Evolutionary conservation across 37 sponge, comb jelly and placozoan species (phyloP), one percentile per base, ranked within the genome.

Genomic region (Halisarca cf. caerulea): DNA sequence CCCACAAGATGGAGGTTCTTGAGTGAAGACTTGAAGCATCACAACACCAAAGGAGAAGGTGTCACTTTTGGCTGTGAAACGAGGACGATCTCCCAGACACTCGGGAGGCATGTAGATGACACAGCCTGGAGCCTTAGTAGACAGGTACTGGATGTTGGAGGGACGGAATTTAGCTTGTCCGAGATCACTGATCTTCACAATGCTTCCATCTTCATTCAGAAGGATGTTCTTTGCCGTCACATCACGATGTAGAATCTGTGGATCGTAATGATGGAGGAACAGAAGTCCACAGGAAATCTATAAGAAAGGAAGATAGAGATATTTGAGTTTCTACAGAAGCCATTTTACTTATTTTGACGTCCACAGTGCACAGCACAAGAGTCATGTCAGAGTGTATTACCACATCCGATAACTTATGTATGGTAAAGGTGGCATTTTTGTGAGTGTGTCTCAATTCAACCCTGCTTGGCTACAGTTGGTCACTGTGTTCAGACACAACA

Each of bases 21-120:
- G 69, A 34, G 69, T 68, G 28, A 34, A 28, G 33, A 68, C 69
- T 30, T 68, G 33, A 2, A 68, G 35, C 35, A 68, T 30, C 14
- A 68, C 69, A 27, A 68, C 34, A 6, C 69, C 69, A 30, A 68
- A 68, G 69, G 69, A 68, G 69, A 68, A 68, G 33, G 35, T 68
- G 34, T 68, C 69, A 30, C 69, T 30, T 27, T 68, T 68, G 1
- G n/a, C 69, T 6, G 69, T 32, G 69, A 32, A 68, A 68, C 35
- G 34, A 30, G 69, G 69, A 7, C 1, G n/a, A 4, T 68, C 69
- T 1, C 32, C 69, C 69, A 68, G 30, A 30, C 69, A 68, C 69
- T 68, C 69, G n/a, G 69, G 69, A 68, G 69, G 69, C 69, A 68
- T 68, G 69, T 68, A 68, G 30, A 24, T 66, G 42, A 39, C 60